Conservation (phyloP, 2,113 vertebrate genomes). For the human region DNA sequence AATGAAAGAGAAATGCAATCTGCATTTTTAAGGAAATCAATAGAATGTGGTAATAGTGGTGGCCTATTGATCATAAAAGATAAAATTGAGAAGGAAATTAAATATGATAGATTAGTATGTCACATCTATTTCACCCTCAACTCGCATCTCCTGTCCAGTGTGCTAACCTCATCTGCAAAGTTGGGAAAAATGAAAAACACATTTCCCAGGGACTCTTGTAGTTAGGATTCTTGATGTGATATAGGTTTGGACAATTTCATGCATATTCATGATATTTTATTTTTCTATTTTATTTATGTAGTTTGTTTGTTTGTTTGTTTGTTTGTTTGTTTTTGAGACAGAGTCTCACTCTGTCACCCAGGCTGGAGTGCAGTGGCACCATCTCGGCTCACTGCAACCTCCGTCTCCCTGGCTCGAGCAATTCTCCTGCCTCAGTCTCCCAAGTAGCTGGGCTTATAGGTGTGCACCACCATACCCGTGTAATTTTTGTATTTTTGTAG, state of each 20-base stretch:
- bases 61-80: not conserved
- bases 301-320: no score
- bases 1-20: not conserved
- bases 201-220: not conserved
- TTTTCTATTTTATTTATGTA: no score
- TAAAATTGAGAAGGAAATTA: not conserved
- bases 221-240: not conserved
- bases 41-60: not conserved
- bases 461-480: no score
- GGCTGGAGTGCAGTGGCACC: no score
- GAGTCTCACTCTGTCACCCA: no score
- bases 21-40: not conserved
- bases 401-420: no score
- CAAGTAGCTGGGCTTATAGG: no score
- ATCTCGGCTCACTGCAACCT: no score
- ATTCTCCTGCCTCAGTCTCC: no score
- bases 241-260: not conserved
- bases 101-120: not conserved
- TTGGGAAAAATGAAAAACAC: not conserved
- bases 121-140: not conserved
- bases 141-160: fast-evolving
- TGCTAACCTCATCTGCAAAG: not conserved
- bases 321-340: no score
- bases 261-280: not conserved
- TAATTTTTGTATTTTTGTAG: no score